Evolutionary conservation across 1,140 invertebrate species (phyloP), one percentile per base, ranked within the genome.

Genomic region (Caenorhabditis briggsae): DNA sequence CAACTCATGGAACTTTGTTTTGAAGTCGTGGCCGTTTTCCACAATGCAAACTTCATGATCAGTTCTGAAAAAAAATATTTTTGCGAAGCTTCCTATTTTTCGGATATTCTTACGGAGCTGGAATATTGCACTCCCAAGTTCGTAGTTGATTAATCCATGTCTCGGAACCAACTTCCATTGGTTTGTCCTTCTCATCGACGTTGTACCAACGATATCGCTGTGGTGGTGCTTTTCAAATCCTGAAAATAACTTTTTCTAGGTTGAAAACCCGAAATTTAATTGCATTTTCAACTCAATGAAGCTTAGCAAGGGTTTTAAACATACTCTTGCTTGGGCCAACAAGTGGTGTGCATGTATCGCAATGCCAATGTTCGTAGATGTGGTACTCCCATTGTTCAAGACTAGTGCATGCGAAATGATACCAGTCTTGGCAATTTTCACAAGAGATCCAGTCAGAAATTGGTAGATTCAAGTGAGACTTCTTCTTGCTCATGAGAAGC

Each of bases 71-170:
- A 41, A 8, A 82, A 11, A 82, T 18, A 59, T 53, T 3, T 11
- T 53, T 58, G 11, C 9, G 9, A 16, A 58, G 33, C 33, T 33
- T 33, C 33, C 33, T 33, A 83, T 58, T 8, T n/a, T 58, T 25
- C 23, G 48, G 55, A 16, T 16, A 58, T 33, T 43, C 78, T 87
- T 61, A 88, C 87, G 86, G 86, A 23, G 61, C 53, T 6, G 82
- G 74, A 88, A 86, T 18, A 20, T 2, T 53, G 12, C 43, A 14
- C 25, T 88, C 84, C 33, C 41, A 33, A 6, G 12, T 83, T 11
- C 9, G n/a, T 33, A 86, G 70, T 20, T 87, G 16, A 5, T 86
- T 23, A 23, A 88, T 87, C 86, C 87, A 88, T 16, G 46, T 33
- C 56, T 61, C 58, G 2, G 87, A 88, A 5, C 86, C 84, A 43